Percentiles rank a stretch among this genome's conserved stretches.
Conservation (phyloP, 2,888 invertebrate genomes). For the Syrista parreyssii region DNA sequence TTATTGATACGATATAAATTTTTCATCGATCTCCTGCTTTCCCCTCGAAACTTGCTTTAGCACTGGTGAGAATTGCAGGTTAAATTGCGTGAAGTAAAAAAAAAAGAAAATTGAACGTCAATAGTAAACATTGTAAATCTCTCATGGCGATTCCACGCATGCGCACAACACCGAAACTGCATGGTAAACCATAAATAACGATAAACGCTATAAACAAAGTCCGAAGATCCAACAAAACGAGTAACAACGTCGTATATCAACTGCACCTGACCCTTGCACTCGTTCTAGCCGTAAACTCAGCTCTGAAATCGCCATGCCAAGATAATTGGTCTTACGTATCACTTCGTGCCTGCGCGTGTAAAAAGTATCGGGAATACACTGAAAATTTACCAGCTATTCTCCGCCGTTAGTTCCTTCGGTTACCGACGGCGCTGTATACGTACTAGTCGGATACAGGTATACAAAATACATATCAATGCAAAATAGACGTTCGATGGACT, state of each 20-base stretch:
- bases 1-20: neutral
- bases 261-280: slow-evolving; percentile 21
- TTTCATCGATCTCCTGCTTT: neutral
- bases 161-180: neutral
- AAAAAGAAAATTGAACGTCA: neutral
- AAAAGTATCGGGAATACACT: neutral
- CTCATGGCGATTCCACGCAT: neutral
- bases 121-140: neutral
- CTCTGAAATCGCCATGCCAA: slow-evolving; percentile 15
- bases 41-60: neutral
- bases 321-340: slow-evolving; percentile 42
- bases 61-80: neutral
- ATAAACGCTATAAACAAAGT: slow-evolving; percentile 39
- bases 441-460: neutral
- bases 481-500: neutral
- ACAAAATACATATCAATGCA: neutral
- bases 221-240: slow-evolving; percentile 36
- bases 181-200: slow-evolving; percentile 34
- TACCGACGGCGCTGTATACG: neutral
- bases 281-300: slow-evolving; percentile 14
- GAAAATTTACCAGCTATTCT: neutral
- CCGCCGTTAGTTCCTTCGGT: neutral
- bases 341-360: neutral
- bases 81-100: neutral
- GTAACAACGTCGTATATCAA: slow-evolving; percentile 21